phyloP scores from a whole-genome alignment of 2,888 invertebrate genomes.

The Sminthurides aquaticus region DNA sequence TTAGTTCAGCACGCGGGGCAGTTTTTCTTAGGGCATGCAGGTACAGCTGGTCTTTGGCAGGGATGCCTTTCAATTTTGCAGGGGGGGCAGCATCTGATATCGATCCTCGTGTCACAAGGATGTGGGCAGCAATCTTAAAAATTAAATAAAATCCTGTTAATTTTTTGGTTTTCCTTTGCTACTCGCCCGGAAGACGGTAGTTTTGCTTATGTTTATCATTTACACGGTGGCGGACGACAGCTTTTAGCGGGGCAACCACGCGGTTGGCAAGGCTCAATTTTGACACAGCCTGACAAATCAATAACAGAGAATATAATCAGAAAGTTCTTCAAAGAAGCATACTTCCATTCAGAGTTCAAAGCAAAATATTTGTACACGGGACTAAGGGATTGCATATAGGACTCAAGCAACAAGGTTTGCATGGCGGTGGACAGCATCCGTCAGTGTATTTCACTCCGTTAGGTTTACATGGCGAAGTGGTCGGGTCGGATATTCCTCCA shows the following conservation, averaged over 20 bases:
- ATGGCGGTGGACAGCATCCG: slow-evolving; percentile 16
- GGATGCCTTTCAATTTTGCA: slow-evolving; percentile 1
- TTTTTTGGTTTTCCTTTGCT: no score
- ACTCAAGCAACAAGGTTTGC: slow-evolving; percentile 16
- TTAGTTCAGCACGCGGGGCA: slow-evolving; percentile 1
- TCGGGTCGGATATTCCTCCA: background rate
- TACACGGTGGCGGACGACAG: slow-evolving; percentile 11
- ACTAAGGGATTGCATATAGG: slow-evolving; percentile 14
- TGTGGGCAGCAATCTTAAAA: slow-evolving; percentile 17
- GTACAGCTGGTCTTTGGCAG: slow-evolving; percentile 4
- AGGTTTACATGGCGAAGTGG: slow-evolving; percentile 1
- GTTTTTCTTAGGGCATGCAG: slow-evolving; percentile 1
- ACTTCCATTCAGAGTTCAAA: background rate
- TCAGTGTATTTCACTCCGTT: background rate
- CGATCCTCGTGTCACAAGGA: slow-evolving; percentile 13
- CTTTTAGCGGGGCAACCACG: background rate
- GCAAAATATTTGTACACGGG: background rate
- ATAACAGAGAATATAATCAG: background rate
- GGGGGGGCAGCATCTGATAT: slow-evolving; percentile 17
- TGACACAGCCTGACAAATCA: background rate
- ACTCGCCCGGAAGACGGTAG: no score
- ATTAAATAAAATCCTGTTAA: no score
- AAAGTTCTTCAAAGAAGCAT: background rate
- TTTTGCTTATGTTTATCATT: no score
- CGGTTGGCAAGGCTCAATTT: background rate